A percentile compares a stretch with the other conserved stretches of the same genome.
Evolutionary conservation across 2,113 vertebrate genomes (phyloP).

Genomic region (Chaetura pelagica): DNA sequence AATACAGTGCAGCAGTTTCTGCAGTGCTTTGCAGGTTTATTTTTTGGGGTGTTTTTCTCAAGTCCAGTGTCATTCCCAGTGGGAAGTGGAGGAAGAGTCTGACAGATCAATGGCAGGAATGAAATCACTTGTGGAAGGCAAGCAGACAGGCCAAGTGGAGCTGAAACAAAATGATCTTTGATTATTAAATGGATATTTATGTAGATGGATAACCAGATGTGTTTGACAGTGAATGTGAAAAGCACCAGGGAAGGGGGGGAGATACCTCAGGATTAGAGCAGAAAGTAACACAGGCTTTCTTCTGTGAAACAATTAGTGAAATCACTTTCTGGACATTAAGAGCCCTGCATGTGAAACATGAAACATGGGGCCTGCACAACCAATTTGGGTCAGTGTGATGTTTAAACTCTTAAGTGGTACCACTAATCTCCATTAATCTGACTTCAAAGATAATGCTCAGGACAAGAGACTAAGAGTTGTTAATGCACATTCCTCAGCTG

Average conservation of each 20-base stretch:
- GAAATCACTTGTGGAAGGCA: constrained; percentile 32
- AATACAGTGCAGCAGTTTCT: constrained; percentile 24
- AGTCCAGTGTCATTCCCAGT: not conserved
- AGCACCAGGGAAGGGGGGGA: not conserved
- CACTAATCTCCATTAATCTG: constrained; percentile 86
- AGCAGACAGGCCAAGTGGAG: constrained; percentile 48
- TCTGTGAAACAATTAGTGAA: constrained; percentile 70
- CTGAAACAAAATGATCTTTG: constrained; percentile 42
- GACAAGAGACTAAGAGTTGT: constrained; percentile 75
- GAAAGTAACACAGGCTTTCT: constrained; percentile 69
- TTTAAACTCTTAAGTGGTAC: constrained; percentile 85
- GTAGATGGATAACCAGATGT: constrained; percentile 37
- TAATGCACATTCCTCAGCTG: constrained; percentile 74
- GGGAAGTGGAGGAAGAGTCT: constrained; percentile 4
- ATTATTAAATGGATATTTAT: constrained; percentile 72
- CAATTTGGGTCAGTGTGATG: constrained; percentile 83
- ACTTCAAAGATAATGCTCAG: constrained; percentile 83
- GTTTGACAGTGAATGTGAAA: constrained; percentile 30
- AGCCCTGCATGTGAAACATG: not conserved
- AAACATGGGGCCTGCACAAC: constrained; percentile 1
- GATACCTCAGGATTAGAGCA: constrained; percentile 45
- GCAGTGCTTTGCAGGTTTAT: constrained; percentile 15
- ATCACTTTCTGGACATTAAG: constrained; percentile 67
- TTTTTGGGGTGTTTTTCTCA: not conserved
- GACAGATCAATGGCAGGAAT: constrained; percentile 51